Evolutionary conservation across 2,888 invertebrate genomes (phyloP).

Genomic region (Eupithecia insigniata): DNA sequence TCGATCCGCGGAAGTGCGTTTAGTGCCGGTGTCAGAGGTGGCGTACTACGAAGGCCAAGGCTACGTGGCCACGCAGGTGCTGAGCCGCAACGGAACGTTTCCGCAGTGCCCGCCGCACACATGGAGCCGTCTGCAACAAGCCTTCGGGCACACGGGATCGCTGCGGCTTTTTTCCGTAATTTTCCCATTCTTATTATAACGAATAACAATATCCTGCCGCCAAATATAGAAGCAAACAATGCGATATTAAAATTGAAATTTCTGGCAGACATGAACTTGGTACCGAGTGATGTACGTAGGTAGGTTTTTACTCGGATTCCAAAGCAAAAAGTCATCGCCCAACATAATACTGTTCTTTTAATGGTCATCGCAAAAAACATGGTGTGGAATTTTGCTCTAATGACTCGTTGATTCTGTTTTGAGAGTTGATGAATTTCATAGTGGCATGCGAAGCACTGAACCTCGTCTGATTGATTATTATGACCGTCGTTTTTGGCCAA

Average conservation of each 20-base stretch:
- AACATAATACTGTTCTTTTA: conserved; percentile 68
- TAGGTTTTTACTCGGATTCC: conserved; percentile 79
- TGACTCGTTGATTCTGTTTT: conserved; percentile 75
- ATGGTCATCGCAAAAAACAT: conserved; percentile 70
- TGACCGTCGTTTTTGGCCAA: conserved; percentile 38
- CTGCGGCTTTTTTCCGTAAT: conserved; percentile 75
- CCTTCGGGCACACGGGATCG: conserved; percentile 72
- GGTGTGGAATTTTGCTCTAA: conserved; percentile 74
- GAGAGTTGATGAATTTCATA: conserved; percentile 72
- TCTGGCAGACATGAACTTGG: conserved; percentile 66
- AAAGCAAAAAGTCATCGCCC: conserved; percentile 74
- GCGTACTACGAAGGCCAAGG: conserved; percentile 81
- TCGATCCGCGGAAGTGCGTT: conserved; percentile 81
- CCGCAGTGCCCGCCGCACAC: conserved; percentile 81
- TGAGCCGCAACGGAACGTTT: conserved; percentile 81
- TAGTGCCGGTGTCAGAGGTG: conserved; percentile 81
- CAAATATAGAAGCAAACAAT: conserved; percentile 46
- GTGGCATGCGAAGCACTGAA: conserved; percentile 61
- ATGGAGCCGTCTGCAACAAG: conserved; percentile 78
- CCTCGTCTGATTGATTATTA: conserved; percentile 44
- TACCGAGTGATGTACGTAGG: conserved; percentile 61
- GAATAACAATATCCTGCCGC: conserved; percentile 37
- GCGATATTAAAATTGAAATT: conserved; percentile 60
- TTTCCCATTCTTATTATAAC: conserved; percentile 46
- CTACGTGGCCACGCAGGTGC: conserved; percentile 79